These are phyloP conservation scores for Standfussiana lucernea DNA, from an alignment of 2,888 invertebrate species.

Conservation along the genomic window DNA sequence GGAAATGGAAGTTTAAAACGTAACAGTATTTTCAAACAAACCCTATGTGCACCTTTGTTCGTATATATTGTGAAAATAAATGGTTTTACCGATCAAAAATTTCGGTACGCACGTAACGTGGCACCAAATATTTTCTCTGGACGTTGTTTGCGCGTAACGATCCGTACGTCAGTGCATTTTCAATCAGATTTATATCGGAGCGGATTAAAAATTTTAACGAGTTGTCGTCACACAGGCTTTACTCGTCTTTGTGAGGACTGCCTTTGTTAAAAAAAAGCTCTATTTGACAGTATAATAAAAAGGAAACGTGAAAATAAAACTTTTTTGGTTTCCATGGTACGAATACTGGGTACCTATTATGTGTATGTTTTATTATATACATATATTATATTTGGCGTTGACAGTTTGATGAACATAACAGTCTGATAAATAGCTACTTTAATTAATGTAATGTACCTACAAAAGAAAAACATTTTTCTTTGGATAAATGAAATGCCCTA, in stretches of 20 bases:
- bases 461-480: background rate
- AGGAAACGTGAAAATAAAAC: constrained; percentile 66
- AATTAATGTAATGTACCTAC: background rate
- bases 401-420: constrained; percentile 15
- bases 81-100: constrained; percentile 59
- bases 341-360: constrained; percentile 19
- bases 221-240: constrained; percentile 77
- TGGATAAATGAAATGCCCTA: background rate
- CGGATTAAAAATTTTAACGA: constrained; percentile 87
- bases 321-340: constrained; percentile 49
- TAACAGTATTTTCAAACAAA: constrained; percentile 39
- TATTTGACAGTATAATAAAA: constrained; percentile 68
- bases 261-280: constrained; percentile 78
- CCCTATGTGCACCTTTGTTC: constrained; percentile 1
- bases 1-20: constrained; percentile 30
- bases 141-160: constrained; percentile 77
- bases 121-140: constrained; percentile 67
- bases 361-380: constrained; percentile 5
- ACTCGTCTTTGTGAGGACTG: constrained; percentile 75
- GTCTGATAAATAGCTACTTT: constrained; percentile 1
- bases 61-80: constrained; percentile 57
- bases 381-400: background rate
- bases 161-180: constrained; percentile 79
- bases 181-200: constrained; percentile 85
- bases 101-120: constrained; percentile 59